Conservation (phyloP, 2,888 invertebrate species). For the Lagria hirta region DNA sequence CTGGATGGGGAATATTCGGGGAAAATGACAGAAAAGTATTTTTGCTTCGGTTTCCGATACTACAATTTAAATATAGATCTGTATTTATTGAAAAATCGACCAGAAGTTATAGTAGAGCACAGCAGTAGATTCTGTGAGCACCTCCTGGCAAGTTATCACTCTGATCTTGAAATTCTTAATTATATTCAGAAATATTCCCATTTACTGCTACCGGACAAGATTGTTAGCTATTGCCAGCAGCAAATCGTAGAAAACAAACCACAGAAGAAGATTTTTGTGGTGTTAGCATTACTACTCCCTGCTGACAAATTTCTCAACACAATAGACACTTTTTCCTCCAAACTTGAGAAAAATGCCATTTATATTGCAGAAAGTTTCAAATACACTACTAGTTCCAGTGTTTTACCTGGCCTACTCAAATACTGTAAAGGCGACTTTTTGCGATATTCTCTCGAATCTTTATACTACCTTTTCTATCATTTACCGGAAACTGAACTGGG, state of each 20-base stretch:
- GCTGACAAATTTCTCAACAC: constrained; percentile 12
- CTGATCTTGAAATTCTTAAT: neutral
- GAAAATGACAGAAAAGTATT: no score
- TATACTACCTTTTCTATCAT: constrained; percentile 27
- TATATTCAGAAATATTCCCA: constrained; percentile 3
- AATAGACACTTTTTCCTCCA: constrained; percentile 1
- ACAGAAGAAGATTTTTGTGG: neutral
- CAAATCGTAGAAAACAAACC: neutral
- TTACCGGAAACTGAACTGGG: constrained; percentile 17
- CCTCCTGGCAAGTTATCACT: neutral
- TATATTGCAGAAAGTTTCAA: constrained; percentile 14
- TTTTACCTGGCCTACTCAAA: constrained; percentile 18
- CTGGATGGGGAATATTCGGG: no score
- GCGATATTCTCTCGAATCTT: constrained; percentile 11
- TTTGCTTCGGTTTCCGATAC: neutral
- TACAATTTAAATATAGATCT: constrained; percentile 1
- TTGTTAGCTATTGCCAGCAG: neutral
- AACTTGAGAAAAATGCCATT: constrained; percentile 7
- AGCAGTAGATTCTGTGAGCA: constrained; percentile 3
- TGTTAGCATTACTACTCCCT: constrained; percentile 10
- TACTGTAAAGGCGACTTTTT: constrained; percentile 25
- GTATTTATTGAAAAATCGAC: constrained; percentile 11
- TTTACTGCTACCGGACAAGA: neutral
- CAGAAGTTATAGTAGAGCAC: neutral
- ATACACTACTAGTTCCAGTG: constrained; percentile 8